Evolutionary conservation across 2,888 invertebrate genomes (phyloP), one percentile per base, ranked within the genome.

Genomic region (Leptopilina syphax): DNA sequence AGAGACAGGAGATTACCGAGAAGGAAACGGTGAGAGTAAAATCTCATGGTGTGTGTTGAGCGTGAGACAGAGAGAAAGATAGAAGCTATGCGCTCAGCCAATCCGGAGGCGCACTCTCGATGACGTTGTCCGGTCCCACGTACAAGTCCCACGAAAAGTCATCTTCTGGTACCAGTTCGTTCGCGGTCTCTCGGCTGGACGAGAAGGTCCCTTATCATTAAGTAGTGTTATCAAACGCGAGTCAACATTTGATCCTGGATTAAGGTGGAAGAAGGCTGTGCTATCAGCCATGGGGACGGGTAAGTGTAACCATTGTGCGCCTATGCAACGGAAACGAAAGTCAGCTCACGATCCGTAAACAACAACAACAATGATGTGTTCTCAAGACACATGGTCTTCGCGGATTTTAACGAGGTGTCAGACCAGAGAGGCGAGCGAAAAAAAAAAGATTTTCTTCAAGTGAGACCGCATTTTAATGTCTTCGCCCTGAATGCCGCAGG

Each of bases 171-270:
- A 85, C 84, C 89, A 91, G 91, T 91, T 89, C 88, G 91, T 91
- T 89, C 91, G 90, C 90, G 91, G 89, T 89, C 90, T 90, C 89
- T 89, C 89, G 90, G 84, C 86, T 89, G 89, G 89, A 90, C 89
- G 90, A 88, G 78, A 77, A 77, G 83, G 84, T 78, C 83, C 77
- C 82, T 83, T 83, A 50, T 83, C 84, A 88, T 87, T 86, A 85
- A 50, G 12, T 47, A 83, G 86, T 87, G 86, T 83, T 80, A 81
- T 77, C 81, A 81, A 85, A 86, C 83, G 80, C 80, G 81, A 80
- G 79, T 76, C 82, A 78, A 79, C 73, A 80, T 50, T 81, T 81
- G 82, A 80, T 78, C 81, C 83, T 80, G 81, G 82, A 82, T 82
- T 79, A 83, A 83, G 87, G 86, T 84, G 85, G 87, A 86, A 86